phyloP scores from a whole-genome alignment of 2,113 vertebrate species.

The Gambusia holbrooki region DNA sequence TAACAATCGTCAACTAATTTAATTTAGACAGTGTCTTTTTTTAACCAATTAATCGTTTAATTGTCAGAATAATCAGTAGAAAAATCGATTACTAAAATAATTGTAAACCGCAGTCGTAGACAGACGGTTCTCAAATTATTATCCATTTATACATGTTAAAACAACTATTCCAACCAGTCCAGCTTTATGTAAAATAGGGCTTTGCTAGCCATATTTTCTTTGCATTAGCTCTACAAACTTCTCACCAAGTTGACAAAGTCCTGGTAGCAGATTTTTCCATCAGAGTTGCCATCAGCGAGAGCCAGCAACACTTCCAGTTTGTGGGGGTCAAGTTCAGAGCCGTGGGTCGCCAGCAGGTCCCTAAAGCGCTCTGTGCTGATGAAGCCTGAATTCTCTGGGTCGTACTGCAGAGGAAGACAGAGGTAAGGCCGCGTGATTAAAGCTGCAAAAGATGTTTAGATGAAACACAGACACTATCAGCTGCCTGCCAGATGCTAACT shows the following conservation, averaged over 20 bases:
- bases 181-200: no score
- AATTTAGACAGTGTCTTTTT: no score
- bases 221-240: neutral
- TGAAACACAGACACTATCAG: neutral
- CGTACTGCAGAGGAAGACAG: constrained; percentile 82
- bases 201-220: no score
- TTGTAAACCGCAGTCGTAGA: no score
- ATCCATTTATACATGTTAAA: no score
- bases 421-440: constrained; percentile 2
- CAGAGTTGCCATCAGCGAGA: constrained; percentile 89
- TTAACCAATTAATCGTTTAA: no score
- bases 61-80: no score
- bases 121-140: no score
- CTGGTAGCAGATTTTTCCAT: constrained; percentile 96
- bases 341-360: constrained; percentile 88
- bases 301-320: constrained; percentile 95
- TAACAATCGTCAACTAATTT: no score
- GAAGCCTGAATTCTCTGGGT: constrained; percentile 91
- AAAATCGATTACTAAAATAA: no score
- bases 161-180: no score
- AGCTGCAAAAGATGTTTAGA: neutral
- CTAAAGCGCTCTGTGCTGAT: constrained; percentile 94
- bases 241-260: constrained; percentile 98
- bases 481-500: neutral
- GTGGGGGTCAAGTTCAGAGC: constrained; percentile 93